Evolutionary conservation across 2,888 invertebrate genomes (phyloP), one percentile per base, ranked within the genome.

Genomic region (Xylota segnis): DNA sequence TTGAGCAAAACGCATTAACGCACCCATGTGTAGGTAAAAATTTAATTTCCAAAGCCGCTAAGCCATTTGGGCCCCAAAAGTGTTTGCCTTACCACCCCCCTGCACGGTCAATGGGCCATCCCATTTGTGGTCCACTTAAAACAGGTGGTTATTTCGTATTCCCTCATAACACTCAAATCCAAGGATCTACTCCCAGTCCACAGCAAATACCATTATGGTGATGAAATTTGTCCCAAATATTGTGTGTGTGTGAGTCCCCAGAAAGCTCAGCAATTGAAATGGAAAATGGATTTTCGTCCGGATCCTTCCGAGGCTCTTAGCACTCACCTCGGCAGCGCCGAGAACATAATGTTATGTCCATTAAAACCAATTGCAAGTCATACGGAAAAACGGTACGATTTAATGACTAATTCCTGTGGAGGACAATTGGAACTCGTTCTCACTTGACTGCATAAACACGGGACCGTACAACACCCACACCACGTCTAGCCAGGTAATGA

Each of bases 311-410:
- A 34, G 34, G 34, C 34, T 34, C 50, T 37, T 65, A 45, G 16
- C 50, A 50, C 50, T 34, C 34, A 9, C 4, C 37, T 5, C 12
- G 3, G 1, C 34, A 65, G 50, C 52, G 12, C 23, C 2, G 18
- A 52, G 37, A 66, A 37, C 70, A 70, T 70, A 70, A 71, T 70
- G 47, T 34, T 34, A 47, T n/a, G 12, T 6, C 63, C 47, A 56
- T 65, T 47, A 29, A 34, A 32, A 27, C 5, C 27, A 58, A 75
- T 58, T 58, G 47, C 27, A 37, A 47, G 56, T 47, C 58, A 56
- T 34, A 37, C 45, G 47, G 66, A 75, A 58, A 47, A 47, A 34
- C 16, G 16, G 37, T 37, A 23, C 16, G 7, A 23, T 75, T 65
- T 16, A 66, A 52, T 75, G 65, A 58, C 65, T 47, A 54, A 54